Base-by-base conservation (phyloP, 2,113 vertebrate genomes). In the Nicator chloris region DNA sequence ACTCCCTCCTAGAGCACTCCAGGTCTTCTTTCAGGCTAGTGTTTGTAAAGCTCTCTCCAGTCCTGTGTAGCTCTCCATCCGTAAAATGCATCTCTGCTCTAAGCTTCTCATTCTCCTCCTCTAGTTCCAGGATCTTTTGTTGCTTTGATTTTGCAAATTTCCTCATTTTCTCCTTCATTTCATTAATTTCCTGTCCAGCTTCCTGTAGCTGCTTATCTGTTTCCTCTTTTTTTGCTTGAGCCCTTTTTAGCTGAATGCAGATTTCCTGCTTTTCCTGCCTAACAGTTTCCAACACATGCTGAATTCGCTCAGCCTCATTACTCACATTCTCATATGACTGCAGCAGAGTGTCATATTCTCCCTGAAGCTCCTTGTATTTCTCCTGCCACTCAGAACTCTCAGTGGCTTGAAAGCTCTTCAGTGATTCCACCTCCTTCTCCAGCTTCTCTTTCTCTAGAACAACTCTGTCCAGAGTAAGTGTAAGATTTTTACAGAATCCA, bases 111-210 rank as follows among this genome's bases (percentile, higher is more conserved):
- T 99, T 99, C 93, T 99, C 99, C 88, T 99, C 99, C 92, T 99
- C 99, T 4, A 99, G 94, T 51, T 99, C 99, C 84, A 98, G 75
- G 76, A 99, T 99, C 93, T 99, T 99, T 86, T 99, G 99, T 92
- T 99, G 99, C 95, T 99, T 99, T 26, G 98, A 98, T 96, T 99
- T 99, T 50, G 98, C 99, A 96, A 99, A 99, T 97, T 99, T 99
- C 80, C 99, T 98, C 99, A 99, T 99, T 92, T 99, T 99, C 92
- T 99, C 99, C 88, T 98, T 99, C 92, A 99, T 98, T 24, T 93
- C 94, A 33, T 98, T 98, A 60, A 99, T 98, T 88, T 99, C 99
- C 53, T 98, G 98, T 60, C 97, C 98, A 4, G 98, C 96, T 77
- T 99, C 99, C 72, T 98, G 98, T 4, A 98, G 96, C 77, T 98